Evolutionary conservation across 1,140 invertebrate genomes (phyloP).

Genomic region (Ridgeia piscesae): DNA sequence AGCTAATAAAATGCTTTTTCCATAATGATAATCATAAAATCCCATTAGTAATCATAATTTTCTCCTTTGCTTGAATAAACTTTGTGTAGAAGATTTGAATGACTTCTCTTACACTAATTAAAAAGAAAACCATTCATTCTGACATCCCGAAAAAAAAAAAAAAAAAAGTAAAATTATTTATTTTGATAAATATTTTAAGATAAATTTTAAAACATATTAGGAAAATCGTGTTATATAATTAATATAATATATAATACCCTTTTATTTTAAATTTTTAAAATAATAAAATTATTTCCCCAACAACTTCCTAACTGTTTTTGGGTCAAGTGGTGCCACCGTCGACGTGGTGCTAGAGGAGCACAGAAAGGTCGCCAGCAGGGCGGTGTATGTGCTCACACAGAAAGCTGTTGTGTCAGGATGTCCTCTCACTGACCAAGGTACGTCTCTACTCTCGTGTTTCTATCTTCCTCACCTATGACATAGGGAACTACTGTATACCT

Average conservation of each 20-base stretch:
- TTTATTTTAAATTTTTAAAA: no score
- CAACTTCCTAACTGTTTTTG: no score
- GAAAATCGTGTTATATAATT: no score
- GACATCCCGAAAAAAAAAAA: not conserved
- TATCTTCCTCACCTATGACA: no score
- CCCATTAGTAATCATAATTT: not conserved
- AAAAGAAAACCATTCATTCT: not conserved
- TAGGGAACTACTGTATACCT: no score
- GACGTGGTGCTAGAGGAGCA: constrained; percentile 37
- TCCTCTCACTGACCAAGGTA: constrained; percentile 50
- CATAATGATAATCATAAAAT: not conserved
- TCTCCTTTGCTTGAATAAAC: not conserved
- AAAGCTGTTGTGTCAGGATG: constrained; percentile 50
- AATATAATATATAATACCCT: no score
- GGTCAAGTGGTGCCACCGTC: constrained; percentile 31
- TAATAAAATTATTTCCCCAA: no score
- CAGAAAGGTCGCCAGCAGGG: constrained; percentile 53
- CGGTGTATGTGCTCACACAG: constrained; percentile 55
- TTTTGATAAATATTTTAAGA: no score
- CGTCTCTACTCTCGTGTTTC: not conserved
- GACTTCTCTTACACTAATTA: no score
- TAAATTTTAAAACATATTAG: no score
- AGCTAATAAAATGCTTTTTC: not conserved
- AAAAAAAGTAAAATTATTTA: not conserved
- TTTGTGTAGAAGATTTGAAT: no score